Evolutionary conservation across 1,140 invertebrate species (phyloP), one percentile per base, ranked within the genome.

Genomic region (Plutomurus gul): DNA sequence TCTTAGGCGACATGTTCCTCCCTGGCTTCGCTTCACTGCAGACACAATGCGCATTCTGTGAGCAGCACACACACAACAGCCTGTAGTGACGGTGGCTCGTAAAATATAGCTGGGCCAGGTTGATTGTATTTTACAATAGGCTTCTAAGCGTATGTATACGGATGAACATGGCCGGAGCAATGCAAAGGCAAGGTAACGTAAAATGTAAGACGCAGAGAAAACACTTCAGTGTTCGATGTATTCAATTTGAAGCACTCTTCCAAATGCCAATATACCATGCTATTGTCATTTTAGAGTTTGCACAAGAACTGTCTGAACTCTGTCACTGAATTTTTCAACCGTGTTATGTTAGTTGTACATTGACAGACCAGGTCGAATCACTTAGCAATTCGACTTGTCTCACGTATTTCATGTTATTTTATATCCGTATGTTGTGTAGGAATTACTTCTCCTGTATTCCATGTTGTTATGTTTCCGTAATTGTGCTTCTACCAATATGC

Each of bases 191-290:
- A 70, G 36, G 49, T 49, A 49, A 72, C 56, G 72, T 65, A 65
- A 72, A 78, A 81, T 72, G 80, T 81, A 81, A 81, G 77, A 82
- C 74, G 80, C 20, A 82, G 75, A 82, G 80, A 82, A 82, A 82
- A 82, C 80, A 82, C 80, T 82, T 81, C 72, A 81, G 27, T 78
- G 75, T 16, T 82, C 49, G 73, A 82, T 79, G 80, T 82, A 82
- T 82, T 82, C 77, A 82, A 82, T 82, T 82, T 82, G 77, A 82
- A 82, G 80, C 39, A 76, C 80, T 76, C 80, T 79, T 79, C 73
- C 56, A 82, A 82, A 78, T 82, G 77, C 80, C 80, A 82, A 82
- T 80, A 80, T 76, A 80, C 78, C 60, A 76, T 76, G 56, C 56
- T 65, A 65, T 65, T 65, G 56, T 65, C 56, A 65, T 65, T 65